A percentile compares a stretch with the other conserved stretches of the same genome.
phyloP scores from a whole-genome alignment of 2,797 vertebrate genomes.

The Decapterus maruadsi region DNA sequence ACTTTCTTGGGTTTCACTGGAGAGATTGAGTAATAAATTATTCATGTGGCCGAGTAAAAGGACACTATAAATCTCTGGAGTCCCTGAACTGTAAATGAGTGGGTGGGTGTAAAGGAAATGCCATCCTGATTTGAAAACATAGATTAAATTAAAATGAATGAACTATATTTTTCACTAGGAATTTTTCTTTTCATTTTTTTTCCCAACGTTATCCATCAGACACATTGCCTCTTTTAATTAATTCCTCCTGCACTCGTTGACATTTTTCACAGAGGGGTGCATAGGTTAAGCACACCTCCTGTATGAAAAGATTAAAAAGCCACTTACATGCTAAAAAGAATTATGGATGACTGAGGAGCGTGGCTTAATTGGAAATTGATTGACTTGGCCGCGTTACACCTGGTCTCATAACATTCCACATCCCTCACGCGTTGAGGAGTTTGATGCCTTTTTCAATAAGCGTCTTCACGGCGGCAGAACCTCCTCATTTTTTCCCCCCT shows the following conservation, averaged over 20 bases:
- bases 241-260: constrained; percentile 46
- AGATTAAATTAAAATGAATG: constrained; percentile 67
- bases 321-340: constrained; percentile 70
- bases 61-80: constrained; percentile 64
- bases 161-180: constrained; percentile 41
- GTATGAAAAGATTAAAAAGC: constrained; percentile 74
- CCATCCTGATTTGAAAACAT: constrained; percentile 56
- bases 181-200: constrained; percentile 48
- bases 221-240: constrained; percentile 59
- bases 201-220: constrained; percentile 54
- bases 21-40: constrained; percentile 68
- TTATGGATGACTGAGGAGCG: constrained; percentile 65
- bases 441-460: constrained; percentile 66
- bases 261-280: constrained; percentile 52
- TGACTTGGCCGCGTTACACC: constrained; percentile 76
- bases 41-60: constrained; percentile 60
- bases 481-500: constrained; percentile 7
- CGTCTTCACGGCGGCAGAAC: constrained; percentile 35
- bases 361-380: constrained; percentile 79
- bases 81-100: constrained; percentile 65
- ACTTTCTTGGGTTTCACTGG: constrained; percentile 43
- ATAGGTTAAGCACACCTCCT: constrained; percentile 65
- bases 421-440: constrained; percentile 55
- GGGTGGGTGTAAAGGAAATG: constrained; percentile 44
- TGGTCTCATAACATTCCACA: constrained; percentile 69